Percentiles rank a stretch among this genome's conserved stretches.
These are phyloP conservation scores for Plecotus auritus DNA, from an alignment of 2,113 vertebrate species.

Conservation along the genomic window DNA sequence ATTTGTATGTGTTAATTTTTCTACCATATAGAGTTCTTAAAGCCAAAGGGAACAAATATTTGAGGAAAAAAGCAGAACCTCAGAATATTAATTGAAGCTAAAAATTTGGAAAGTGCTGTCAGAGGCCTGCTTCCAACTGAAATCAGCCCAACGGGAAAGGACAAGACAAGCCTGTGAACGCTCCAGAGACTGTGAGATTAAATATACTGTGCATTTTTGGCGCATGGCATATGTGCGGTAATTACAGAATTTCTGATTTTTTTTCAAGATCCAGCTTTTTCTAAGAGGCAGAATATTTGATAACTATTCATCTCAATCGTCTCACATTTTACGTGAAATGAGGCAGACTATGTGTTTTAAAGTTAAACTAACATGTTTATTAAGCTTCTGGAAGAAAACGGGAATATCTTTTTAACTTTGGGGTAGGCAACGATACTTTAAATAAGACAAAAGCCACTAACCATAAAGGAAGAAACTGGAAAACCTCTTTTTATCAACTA, in stretches of 20 bases:
- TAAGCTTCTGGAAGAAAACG: slow-evolving; percentile 43
- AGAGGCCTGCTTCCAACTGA: slow-evolving; percentile 33
- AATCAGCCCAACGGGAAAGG: slow-evolving; percentile 35
- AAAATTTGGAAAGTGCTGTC: slow-evolving; percentile 32
- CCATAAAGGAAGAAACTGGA: slow-evolving; percentile 10
- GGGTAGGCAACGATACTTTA: slow-evolving; percentile 38
- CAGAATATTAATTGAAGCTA: slow-evolving; percentile 44
- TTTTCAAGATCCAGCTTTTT: slow-evolving; percentile 12
- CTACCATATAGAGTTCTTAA: slow-evolving; percentile 18
- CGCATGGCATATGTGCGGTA: neutral
- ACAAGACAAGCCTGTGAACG: neutral
- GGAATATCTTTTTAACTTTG: slow-evolving; percentile 24
- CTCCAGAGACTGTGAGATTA: slow-evolving; percentile 18
- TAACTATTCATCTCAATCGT: slow-evolving; percentile 32
- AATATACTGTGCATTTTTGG: neutral
- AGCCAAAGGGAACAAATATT: slow-evolving; percentile 44
- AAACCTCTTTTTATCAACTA: slow-evolving; percentile 21
- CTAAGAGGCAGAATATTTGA: slow-evolving; percentile 33
- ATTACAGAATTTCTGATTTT: neutral
- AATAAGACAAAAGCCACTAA: slow-evolving; percentile 40
- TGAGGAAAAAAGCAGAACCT: slow-evolving; percentile 37
- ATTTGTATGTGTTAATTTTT: slow-evolving; percentile 31
- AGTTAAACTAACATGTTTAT: slow-evolving; percentile 18
- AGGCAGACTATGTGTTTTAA: slow-evolving; percentile 1
- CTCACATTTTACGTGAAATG: neutral